phyloP scores from a whole-genome alignment of 2,888 invertebrate species.

The Drosophila antonietae region DNA sequence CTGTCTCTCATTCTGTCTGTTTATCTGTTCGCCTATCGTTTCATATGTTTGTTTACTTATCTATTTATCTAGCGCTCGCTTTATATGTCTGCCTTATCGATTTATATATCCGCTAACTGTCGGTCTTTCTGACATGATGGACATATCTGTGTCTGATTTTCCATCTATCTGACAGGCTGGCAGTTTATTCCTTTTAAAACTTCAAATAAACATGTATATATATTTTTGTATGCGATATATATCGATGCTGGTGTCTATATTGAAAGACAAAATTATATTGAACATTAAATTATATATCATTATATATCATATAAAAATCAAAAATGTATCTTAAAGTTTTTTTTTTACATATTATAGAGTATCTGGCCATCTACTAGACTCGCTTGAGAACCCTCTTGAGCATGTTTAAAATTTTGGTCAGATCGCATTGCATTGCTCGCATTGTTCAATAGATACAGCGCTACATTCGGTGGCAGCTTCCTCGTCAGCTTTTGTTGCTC shows the following conservation, averaged over 20 bases:
- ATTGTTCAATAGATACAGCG: constrained; percentile 42
- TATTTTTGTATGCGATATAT: too few species aligned
- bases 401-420: constrained; percentile 27
- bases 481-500: constrained; percentile 60
- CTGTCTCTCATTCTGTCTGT: not conserved
- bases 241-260: too few species aligned
- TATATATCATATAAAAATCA: too few species aligned
- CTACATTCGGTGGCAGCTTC: constrained; percentile 54
- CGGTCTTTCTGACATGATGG: not conserved
- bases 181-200: too few species aligned
- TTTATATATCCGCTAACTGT: not conserved
- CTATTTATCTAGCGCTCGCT: not conserved
- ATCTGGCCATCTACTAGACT: not conserved
- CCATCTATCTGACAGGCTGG: too few species aligned
- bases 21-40: not conserved
- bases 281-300: too few species aligned
- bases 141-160: not conserved
- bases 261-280: too few species aligned
- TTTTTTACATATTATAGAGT: not conserved
- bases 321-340: too few species aligned
- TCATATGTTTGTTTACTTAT: not conserved
- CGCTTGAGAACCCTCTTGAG: not conserved
- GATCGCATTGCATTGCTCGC: constrained; percentile 42
- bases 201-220: too few species aligned
- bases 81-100: not conserved